phyloP scores from a whole-genome alignment of 2,113 vertebrate species.

The Amphiprion ocellaris region DNA sequence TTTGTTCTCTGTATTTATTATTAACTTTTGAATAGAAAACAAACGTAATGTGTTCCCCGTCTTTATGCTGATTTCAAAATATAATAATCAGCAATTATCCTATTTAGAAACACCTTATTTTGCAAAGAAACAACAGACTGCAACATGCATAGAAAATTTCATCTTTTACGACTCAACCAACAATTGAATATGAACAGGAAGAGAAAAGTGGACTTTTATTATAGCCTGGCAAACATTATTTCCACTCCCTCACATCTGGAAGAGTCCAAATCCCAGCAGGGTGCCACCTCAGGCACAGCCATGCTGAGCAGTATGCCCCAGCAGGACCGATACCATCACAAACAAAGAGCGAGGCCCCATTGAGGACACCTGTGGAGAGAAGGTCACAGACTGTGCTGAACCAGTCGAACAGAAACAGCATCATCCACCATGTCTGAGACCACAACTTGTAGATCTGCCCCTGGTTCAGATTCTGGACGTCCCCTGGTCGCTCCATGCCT shows the following conservation, averaged over 20 bases:
- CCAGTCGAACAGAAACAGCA: constrained; percentile 49
- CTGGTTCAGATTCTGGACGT: constrained; percentile 49
- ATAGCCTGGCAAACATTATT: constrained; percentile 28
- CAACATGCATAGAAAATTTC: neutral
- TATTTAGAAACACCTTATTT: neutral
- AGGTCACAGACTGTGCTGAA: constrained; percentile 63
- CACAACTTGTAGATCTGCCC: constrained; percentile 39
- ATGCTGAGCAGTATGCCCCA: constrained; percentile 46
- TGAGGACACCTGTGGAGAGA: constrained; percentile 65
- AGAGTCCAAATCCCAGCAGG: constrained; percentile 66
- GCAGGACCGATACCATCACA: constrained; percentile 61
- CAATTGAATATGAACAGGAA: neutral
- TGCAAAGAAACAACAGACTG: neutral
- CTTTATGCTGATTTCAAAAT: too few species aligned
- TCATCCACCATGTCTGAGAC: constrained; percentile 39
- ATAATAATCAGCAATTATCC: too few species aligned
- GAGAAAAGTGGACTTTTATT: constrained; percentile 8
- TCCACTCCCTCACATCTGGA: constrained; percentile 49
- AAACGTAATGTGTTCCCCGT: too few species aligned
- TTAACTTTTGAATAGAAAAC: too few species aligned
- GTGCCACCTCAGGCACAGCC: constrained; percentile 45
- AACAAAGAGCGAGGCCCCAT: constrained; percentile 51
- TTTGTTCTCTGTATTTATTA: too few species aligned
- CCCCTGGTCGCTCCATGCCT: constrained; percentile 34
- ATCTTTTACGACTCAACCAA: neutral